Evolutionary conservation across 2,888 invertebrate genomes (phyloP), one percentile per base, ranked within the genome.

Genomic region (Plutella xylostella): DNA sequence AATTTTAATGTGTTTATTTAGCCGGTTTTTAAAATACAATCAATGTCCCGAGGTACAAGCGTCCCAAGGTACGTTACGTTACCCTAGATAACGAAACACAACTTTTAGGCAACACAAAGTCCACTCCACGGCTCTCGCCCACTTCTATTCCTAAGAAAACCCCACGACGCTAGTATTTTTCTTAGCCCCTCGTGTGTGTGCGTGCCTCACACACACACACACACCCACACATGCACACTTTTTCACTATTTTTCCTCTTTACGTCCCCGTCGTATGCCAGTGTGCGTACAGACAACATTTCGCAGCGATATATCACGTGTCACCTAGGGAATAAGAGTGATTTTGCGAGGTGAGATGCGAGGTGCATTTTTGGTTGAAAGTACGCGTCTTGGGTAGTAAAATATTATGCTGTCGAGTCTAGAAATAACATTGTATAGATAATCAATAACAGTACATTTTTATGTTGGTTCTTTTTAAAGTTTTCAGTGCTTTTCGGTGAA

Each of bases 351-450:
- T n/a, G n/a, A n/a, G n/a, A n/a, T n/a, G n/a, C n/a, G n/a, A n/a
- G n/a, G n/a, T n/a, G n/a, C n/a, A n/a, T n/a, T n/a, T n/a, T n/a
- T n/a, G n/a, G n/a, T n/a, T n/a, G n/a, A n/a, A n/a, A n/a, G n/a
- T n/a, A 57, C 57, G 45, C 58, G 71, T 64, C 73, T 73, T 65
- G 72, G 83, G 76, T 77, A 79, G 79, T 83, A 83, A 83, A 83
- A 83, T 83, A 83, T 83, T 83, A 83, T 80, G 79, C 83, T 78
- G 80, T 76, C 78, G 80, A 67, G 70, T 72, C 76, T 76, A 68
- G 79, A 78, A 83, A 83, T 82, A 83, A 83, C 83, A 82, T 82
- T 83, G 83, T 83, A 83, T 83, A 77, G 83, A 80, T 82, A 83
- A 83, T 83, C 83, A 83, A 83, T 83, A 83, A 72, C 71, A 58